phyloP scores from a whole-genome alignment of 2,113 vertebrate species.

The Thermophis baileyi region DNA sequence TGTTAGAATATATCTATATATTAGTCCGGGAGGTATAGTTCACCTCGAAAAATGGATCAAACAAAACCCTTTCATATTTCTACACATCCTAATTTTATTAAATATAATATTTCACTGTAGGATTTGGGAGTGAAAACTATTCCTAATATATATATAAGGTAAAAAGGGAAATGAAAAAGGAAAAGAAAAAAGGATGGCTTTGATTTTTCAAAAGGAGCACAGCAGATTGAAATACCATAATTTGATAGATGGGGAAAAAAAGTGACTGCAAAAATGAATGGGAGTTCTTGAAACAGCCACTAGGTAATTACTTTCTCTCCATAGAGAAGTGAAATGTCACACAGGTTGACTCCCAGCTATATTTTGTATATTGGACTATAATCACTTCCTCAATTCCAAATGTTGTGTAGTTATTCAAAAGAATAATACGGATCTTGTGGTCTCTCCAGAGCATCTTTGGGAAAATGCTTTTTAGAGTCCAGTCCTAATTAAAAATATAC shows the following conservation, averaged over 20 bases:
- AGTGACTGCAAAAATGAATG: background rate
- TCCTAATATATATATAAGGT: background rate
- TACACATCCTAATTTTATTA: background rate
- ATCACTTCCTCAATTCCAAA: background rate
- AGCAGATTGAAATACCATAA: constrained; percentile 18
- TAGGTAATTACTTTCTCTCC: background rate
- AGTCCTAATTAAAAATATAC: constrained; percentile 15
- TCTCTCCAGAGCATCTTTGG: background rate
- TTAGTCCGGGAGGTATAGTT: background rate
- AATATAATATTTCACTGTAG: background rate
- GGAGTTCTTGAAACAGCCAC: accelerated
- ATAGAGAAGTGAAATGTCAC: background rate
- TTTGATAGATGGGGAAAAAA: background rate
- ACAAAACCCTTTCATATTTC: background rate
- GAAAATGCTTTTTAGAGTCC: background rate
- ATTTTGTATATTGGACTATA: background rate
- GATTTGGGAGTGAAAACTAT: background rate
- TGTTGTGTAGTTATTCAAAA: background rate
- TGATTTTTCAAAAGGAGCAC: background rate
- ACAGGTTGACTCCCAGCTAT: background rate
- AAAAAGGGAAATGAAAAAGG: no score
- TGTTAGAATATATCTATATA: background rate
- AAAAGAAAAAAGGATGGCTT: background rate
- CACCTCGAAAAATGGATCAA: background rate
- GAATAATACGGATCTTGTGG: background rate